A percentile compares a stretch with the other conserved stretches of the same genome.
Conservation (phyloP, 2,113 vertebrate species). For the Prionailurus bengalensis region DNA sequence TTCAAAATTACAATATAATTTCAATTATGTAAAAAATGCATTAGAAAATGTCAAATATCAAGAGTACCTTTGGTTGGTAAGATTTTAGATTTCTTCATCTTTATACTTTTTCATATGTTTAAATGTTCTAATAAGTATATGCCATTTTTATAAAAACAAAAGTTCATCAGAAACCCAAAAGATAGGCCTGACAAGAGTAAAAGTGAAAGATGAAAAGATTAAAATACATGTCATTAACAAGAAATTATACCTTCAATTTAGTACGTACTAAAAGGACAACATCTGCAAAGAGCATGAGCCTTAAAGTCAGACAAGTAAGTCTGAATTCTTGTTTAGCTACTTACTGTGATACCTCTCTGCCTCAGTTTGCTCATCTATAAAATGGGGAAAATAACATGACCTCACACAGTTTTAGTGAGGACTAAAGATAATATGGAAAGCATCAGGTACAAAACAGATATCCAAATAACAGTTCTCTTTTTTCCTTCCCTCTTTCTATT, state of each 20-base stretch:
- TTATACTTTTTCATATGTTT: not conserved
- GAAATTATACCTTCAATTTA: not conserved
- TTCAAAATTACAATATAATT: constrained; percentile 26
- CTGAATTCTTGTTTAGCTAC: not conserved
- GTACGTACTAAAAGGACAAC: not conserved
- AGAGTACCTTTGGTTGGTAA: not conserved
- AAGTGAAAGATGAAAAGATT: constrained; percentile 1
- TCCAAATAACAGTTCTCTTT: not conserved
- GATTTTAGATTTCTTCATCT: not conserved
- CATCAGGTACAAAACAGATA: not conserved
- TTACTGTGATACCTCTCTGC: not conserved
- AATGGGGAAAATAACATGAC: not conserved
- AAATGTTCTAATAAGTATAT: not conserved
- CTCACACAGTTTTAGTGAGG: not conserved
- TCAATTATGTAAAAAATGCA: not conserved
- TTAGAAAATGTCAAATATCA: constrained; percentile 29
- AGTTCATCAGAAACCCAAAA: constrained; percentile 5
- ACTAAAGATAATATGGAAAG: not conserved
- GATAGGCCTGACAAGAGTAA: not conserved
- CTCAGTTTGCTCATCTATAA: constrained; percentile 22
- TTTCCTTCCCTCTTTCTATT: not conserved
- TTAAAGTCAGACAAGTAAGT: not conserved
- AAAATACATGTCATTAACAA: constrained; percentile 25
- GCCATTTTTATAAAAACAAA: constrained; percentile 16
- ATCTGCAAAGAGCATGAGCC: not conserved